phyloP scores from a whole-genome alignment of 2,888 invertebrate genomes.

The Therioaphis trifolii region DNA sequence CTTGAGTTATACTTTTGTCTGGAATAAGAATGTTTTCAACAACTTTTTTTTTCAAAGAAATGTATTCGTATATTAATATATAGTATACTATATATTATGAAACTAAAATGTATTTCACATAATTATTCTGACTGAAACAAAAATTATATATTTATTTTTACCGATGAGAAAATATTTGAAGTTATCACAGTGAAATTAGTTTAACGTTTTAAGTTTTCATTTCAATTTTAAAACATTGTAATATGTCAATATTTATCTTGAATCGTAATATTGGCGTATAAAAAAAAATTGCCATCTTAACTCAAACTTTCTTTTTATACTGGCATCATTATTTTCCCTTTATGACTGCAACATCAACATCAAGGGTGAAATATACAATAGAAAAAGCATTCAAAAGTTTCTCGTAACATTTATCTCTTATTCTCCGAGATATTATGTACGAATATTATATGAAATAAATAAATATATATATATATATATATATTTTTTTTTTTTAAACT shows the following conservation, averaged over 20 bases:
- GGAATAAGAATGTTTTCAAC: conserved; percentile 39
- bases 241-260: conserved; percentile 35
- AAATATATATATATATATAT: not conserved
- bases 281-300: conserved; percentile 12
- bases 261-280: not conserved
- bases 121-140: not conserved
- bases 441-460: not conserved
- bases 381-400: conserved; percentile 32
- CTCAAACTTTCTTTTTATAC: conserved; percentile 2
- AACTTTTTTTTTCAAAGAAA: conserved; percentile 4
- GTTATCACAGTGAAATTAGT: not conserved
- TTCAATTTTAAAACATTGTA: conserved; percentile 1
- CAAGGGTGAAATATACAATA: conserved; percentile 20
- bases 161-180: not conserved
- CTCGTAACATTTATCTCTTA: conserved; percentile 23
- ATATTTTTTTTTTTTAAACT: not conserved
- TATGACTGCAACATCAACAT: conserved; percentile 38
- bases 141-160: not conserved
- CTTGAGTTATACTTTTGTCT: conserved; percentile 28
- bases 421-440: not conserved
- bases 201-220: not conserved
- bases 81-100: not conserved
- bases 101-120: not conserved
- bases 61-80: not conserved
- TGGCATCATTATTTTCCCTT: conserved; percentile 38